phyloP scores from a whole-genome alignment of 2,113 vertebrate genomes.

The Diphyllodes magnificus region DNA sequence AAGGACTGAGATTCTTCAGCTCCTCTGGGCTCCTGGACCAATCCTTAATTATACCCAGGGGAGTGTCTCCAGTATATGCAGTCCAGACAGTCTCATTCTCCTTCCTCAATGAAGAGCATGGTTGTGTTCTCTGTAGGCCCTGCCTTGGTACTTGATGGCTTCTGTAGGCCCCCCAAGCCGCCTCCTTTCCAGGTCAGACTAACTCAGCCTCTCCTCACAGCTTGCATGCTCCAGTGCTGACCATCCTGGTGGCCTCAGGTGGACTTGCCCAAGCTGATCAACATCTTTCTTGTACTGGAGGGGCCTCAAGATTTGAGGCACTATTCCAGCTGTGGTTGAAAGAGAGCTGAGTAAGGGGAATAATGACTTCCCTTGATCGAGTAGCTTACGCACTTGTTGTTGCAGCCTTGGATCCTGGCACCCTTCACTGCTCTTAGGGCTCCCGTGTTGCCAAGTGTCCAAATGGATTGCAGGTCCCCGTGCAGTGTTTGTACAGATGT shows the following conservation, averaged over 20 bases:
- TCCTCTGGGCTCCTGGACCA: background rate
- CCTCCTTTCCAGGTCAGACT: background rate
- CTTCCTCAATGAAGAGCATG: background rate
- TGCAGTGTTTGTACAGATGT: background rate
- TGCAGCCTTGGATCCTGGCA: background rate
- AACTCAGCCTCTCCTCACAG: background rate
- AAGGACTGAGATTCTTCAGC: background rate
- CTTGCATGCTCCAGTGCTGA: background rate
- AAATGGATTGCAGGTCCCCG: fast-evolving
- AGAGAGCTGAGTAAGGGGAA: background rate
- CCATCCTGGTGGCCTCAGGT: background rate
- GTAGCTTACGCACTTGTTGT: background rate
- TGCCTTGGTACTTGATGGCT: background rate
- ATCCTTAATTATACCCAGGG: background rate
- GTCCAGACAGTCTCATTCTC: background rate
- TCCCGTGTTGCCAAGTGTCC: fast-evolving
- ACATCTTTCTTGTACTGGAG: background rate
- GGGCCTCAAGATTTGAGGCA: background rate
- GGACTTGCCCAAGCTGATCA: background rate
- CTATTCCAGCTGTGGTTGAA: background rate
- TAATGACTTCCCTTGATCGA: background rate
- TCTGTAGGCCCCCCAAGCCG: background rate
- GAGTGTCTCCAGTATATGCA: background rate
- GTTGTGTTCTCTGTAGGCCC: background rate
- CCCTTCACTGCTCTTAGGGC: background rate